Conservation (phyloP, 2,888 invertebrate species). For the Ormyrus nitidulus region DNA sequence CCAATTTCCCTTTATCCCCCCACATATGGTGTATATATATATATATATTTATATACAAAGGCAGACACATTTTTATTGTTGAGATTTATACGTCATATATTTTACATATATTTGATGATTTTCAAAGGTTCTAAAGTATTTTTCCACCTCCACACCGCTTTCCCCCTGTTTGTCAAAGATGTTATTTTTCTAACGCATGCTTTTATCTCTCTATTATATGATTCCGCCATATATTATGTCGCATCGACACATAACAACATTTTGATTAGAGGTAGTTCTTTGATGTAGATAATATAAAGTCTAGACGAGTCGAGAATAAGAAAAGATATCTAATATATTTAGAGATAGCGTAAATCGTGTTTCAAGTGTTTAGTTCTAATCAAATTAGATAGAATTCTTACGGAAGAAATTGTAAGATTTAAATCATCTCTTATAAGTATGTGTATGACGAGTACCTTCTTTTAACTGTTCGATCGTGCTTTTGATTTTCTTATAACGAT, state of each 20-base stretch:
- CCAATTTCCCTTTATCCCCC: slow-evolving; percentile 34
- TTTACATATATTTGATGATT: neutral
- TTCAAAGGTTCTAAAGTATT: slow-evolving; percentile 45
- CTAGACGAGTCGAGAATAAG: neutral
- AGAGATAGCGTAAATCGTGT: slow-evolving; percentile 14
- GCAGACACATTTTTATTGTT: slow-evolving; percentile 23
- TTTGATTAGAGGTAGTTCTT: slow-evolving; percentile 19
- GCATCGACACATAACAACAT: slow-evolving; percentile 20
- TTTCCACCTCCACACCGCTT: slow-evolving; percentile 67
- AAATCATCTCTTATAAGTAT: too few relatives aligned
- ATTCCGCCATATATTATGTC: slow-evolving; percentile 14
- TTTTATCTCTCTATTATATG: slow-evolving; percentile 51
- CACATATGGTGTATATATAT: slow-evolving; percentile 29
- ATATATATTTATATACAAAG: slow-evolving; percentile 1
- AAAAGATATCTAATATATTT: slow-evolving; percentile 18
- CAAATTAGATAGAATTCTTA: slow-evolving; percentile 7
- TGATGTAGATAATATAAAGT: neutral
- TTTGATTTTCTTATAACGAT: neutral
- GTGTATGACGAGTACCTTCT: neutral
- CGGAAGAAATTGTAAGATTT: neutral
- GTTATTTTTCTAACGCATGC: slow-evolving; percentile 73
- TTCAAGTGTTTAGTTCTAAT: slow-evolving; percentile 17
- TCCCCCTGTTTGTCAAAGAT: slow-evolving; percentile 63
- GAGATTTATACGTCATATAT: too few relatives aligned
- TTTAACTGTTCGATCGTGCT: neutral